A percentile compares a stretch with the other conserved stretches of the same genome.
Conservation (phyloP, 2,888 invertebrate genomes). For the Hemaris fuciformis region DNA sequence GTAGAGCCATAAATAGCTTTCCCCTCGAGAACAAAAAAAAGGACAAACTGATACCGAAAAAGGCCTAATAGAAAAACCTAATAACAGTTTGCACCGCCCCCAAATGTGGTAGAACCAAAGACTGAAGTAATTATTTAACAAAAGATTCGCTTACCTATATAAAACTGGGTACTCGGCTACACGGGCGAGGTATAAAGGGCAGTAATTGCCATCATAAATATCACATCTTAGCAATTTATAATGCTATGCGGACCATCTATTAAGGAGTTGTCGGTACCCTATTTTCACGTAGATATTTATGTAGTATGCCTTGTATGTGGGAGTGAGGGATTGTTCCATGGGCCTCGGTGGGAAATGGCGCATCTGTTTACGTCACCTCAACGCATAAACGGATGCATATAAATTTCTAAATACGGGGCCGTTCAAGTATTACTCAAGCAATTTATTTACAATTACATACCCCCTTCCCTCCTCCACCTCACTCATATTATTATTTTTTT, state of each 20-base stretch:
- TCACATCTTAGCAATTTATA: constrained; percentile 60
- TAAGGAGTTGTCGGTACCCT: constrained; percentile 54
- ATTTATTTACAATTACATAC: too few species aligned
- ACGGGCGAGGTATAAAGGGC: constrained; percentile 35
- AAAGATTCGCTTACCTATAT: neutral
- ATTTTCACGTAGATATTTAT: constrained; percentile 49
- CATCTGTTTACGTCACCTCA: constrained; percentile 24
- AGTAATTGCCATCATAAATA: constrained; percentile 73
- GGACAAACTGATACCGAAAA: too few species aligned
- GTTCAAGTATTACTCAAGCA: too few species aligned
- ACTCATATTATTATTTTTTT: too few species aligned
- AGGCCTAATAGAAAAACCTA: too few species aligned
- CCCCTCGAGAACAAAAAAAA: too few species aligned
- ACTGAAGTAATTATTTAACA: neutral
- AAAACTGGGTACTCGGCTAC: neutral
- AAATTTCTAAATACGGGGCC: too few species aligned
- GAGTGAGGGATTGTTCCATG: constrained; percentile 39
- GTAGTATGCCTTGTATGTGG: constrained; percentile 36
- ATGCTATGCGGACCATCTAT: constrained; percentile 53
- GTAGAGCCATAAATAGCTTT: too few species aligned
- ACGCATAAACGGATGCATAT: neutral
- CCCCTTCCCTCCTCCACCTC: too few species aligned
- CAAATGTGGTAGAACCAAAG: too few species aligned
- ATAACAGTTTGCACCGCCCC: too few species aligned
- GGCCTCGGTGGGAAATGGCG: constrained; percentile 25